Evolutionary conservation across 2,113 vertebrate species (phyloP), one percentile per base, ranked within the genome.

Genomic region (Dolichotis patagonum): DNA sequence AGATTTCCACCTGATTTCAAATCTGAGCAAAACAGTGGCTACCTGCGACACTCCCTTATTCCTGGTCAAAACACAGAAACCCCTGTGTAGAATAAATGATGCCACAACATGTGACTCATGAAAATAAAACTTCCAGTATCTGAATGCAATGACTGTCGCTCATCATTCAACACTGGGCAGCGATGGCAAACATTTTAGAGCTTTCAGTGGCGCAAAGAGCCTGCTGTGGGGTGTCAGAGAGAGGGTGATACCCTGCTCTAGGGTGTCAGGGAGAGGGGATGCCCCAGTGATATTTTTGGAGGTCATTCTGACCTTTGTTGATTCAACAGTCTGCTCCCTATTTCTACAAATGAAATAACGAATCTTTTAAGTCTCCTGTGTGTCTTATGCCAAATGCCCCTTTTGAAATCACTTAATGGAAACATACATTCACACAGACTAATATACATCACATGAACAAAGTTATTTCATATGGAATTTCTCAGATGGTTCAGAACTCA

Each of bases 61-160:
- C 52, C 78, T 78, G 35, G 1, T 84, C 13, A 93, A 69, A 87
- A 54, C 7, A 52, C 28, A 28, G 88, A 80, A 90, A 87, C 11
- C 5, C 20, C 41, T 17, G 4, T 35, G 12, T 58, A 24, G 32
- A 97, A 93, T 89, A 94, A 97, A 95, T 49, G 24, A 60, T 26
- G 8, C n/a, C 10, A 87, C 43, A 63, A 52, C 3, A 46, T 69
- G 56, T 95, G 86, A 49, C n/a, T 26, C 54, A 14, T 69, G 43
- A 81, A 49, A 89, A 95, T 82, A 62, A 43, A 96, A 60, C 63
- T 1, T 60, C n/a, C 16, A 11, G 0, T 28, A 81, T 92, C 80
- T 94, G 54, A 81, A 43, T 6, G 14, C 46, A 81, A 13, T 88
- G n/a, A 58, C 35, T 35, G 8, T 4, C 8, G 67, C 6, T 69